Percentiles rank a stretch among this genome's conserved stretches.
These are phyloP conservation scores for Corynorhinus townsendii DNA, from an alignment of 2,113 vertebrate species.

Conservation along the genomic window DNA sequence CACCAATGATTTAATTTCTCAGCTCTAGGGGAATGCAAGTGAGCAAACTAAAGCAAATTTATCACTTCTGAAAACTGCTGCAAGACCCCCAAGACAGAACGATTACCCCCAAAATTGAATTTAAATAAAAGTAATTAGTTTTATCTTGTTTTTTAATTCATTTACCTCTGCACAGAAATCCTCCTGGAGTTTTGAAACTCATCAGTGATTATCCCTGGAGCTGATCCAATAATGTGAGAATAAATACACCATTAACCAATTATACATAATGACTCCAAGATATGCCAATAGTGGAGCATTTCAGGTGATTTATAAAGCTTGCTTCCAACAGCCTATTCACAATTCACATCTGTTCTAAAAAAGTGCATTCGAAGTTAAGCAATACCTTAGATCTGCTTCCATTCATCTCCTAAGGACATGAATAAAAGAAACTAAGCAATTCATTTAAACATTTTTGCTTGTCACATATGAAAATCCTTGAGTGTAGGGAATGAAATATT, in stretches of 20 bases:
- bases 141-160: constrained; percentile 71
- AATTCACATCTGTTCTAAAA: constrained; percentile 57
- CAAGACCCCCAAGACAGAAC: constrained; percentile 66
- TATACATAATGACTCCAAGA: constrained; percentile 75
- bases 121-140: constrained; percentile 79
- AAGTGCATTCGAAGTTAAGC: constrained; percentile 19
- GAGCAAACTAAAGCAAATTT: constrained; percentile 71
- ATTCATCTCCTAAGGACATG: constrained; percentile 7
- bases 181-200: constrained; percentile 73
- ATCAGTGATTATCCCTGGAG: constrained; percentile 71
- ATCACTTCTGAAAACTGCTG: constrained; percentile 73
- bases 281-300: constrained; percentile 52
- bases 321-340: constrained; percentile 33
- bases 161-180: constrained; percentile 69
- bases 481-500: neutral
- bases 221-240: constrained; percentile 72
- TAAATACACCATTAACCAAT: constrained; percentile 76
- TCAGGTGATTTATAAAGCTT: constrained; percentile 74
- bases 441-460: neutral
- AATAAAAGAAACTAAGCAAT: constrained; percentile 35
- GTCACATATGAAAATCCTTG: neutral
- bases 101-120: constrained; percentile 71
- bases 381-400: neutral
- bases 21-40: constrained; percentile 65
- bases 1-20: constrained; percentile 64